Percentiles rank a stretch among this genome's conserved stretches.
Evolutionary conservation across 2,113 vertebrate genomes (phyloP).

Genomic region (Pollachius pollachius): DNA sequence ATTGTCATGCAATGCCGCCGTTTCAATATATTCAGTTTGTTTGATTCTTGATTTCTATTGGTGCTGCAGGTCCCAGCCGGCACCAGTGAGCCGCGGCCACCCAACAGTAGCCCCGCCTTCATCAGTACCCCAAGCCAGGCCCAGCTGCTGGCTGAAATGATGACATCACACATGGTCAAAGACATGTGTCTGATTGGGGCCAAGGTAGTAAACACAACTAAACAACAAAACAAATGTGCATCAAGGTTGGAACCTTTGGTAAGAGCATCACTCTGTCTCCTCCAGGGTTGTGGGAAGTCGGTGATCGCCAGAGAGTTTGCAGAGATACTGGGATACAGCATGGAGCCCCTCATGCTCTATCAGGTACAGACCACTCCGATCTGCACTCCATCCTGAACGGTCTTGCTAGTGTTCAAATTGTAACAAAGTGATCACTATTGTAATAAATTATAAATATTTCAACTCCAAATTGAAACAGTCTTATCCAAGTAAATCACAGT

Average conservation of each 20-base stretch:
- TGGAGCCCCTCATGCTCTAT: constrained; percentile 93
- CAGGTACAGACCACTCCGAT: constrained; percentile 76
- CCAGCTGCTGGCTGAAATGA: constrained; percentile 88
- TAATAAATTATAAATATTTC: too few relatives aligned
- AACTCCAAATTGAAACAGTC: too few relatives aligned
- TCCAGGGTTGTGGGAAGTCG: constrained; percentile 94
- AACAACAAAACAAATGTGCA: not conserved
- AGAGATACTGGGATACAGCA: constrained; percentile 84
- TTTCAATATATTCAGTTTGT: too few relatives aligned
- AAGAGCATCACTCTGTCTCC: constrained; percentile 1
- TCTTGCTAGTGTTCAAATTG: not conserved
- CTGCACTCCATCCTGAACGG: not conserved
- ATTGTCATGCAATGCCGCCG: not conserved
- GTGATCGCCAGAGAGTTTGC: constrained; percentile 89
- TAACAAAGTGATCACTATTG: not conserved
- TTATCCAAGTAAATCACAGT: too few relatives aligned
- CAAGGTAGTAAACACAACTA: constrained; percentile 75
- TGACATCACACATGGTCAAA: constrained; percentile 94
- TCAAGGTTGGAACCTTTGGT: not conserved
- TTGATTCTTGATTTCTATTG: not conserved
- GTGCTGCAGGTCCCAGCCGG: constrained; percentile 83
- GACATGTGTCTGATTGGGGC: constrained; percentile 94
- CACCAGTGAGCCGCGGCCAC: constrained; percentile 59
- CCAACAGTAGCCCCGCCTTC: constrained; percentile 70
- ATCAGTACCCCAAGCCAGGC: constrained; percentile 85